Conservation (phyloP, 2,113 vertebrate genomes). For the Hippocampus zosterae region DNA sequence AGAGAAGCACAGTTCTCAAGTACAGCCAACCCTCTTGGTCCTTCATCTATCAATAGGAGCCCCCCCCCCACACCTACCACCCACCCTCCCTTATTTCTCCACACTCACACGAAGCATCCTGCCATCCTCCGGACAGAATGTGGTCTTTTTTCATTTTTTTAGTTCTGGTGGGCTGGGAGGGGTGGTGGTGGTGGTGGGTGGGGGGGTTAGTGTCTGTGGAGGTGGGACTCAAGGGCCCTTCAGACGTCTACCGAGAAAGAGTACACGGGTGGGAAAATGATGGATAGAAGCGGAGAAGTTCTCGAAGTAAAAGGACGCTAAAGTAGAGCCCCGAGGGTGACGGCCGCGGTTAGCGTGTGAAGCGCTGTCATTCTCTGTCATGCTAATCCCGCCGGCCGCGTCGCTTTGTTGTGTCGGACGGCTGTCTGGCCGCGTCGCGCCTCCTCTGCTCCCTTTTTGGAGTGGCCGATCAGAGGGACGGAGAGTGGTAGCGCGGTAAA, state of each 20-base stretch:
- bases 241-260: constrained; percentile 74
- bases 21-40: constrained; percentile 61
- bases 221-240: constrained; percentile 60
- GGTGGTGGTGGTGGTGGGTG: no score
- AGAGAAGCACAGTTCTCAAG: constrained; percentile 64
- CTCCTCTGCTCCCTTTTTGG: constrained; percentile 55
- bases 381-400: constrained; percentile 58
- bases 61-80: background rate
- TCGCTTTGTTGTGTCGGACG: constrained; percentile 60
- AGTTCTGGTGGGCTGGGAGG: no score
- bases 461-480: constrained; percentile 59
- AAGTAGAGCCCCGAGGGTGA: constrained; percentile 52
- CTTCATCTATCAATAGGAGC: constrained; percentile 69
- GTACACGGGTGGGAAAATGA: constrained; percentile 62
- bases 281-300: constrained; percentile 50
- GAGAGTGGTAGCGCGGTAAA: constrained; percentile 61
- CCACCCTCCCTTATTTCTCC: constrained; percentile 9
- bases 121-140: constrained; percentile 46
- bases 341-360: constrained; percentile 57
- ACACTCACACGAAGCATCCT: constrained; percentile 60
- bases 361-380: constrained; percentile 63
- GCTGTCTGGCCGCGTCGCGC: constrained; percentile 60
- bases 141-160: constrained; percentile 28
- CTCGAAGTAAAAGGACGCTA: constrained; percentile 47
- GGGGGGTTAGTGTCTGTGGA: constrained; percentile 6